Evolutionary conservation across 1,140 invertebrate genomes (phyloP).

Genomic region (Holcopasites calliopsidis): DNA sequence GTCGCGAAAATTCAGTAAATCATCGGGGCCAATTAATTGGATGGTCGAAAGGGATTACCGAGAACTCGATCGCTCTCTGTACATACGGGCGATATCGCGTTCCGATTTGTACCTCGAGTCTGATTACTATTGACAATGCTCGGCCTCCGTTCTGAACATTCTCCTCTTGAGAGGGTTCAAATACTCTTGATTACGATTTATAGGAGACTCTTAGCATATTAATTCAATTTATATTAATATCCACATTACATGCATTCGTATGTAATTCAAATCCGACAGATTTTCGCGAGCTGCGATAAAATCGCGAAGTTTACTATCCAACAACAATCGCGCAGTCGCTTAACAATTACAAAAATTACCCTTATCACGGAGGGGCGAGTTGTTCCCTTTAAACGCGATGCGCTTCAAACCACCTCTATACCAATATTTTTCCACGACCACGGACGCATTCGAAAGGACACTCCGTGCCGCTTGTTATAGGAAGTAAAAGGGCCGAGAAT

Average conservation of each 20-base stretch:
- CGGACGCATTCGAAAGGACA: neutral
- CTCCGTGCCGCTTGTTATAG: neutral
- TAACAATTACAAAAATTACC: too few species aligned
- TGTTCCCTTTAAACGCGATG: neutral
- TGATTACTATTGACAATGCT: constrained; percentile 12
- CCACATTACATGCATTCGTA: too few species aligned
- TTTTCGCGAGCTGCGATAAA: too few species aligned
- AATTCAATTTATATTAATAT: too few species aligned
- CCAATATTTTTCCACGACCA: constrained; percentile 27
- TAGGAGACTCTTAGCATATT: too few species aligned
- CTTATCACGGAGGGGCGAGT: too few species aligned
- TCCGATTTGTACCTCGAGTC: neutral
- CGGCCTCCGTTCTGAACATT: neutral
- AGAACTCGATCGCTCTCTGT: neutral
- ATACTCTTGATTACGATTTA: too few species aligned
- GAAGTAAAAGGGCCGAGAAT: constrained; percentile 27
- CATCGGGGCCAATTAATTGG: constrained; percentile 37
- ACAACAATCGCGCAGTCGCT: too few species aligned
- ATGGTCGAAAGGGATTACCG: constrained; percentile 23
- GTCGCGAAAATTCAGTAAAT: constrained; percentile 16
- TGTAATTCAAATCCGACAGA: too few species aligned
- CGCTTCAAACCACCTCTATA: too few species aligned
- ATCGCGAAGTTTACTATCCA: too few species aligned
- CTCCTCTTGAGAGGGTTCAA: neutral
- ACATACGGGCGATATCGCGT: neutral